Base-by-base conservation (phyloP, 1,140 invertebrate species). In the Pseudomyrmex dendroicus region DNA sequence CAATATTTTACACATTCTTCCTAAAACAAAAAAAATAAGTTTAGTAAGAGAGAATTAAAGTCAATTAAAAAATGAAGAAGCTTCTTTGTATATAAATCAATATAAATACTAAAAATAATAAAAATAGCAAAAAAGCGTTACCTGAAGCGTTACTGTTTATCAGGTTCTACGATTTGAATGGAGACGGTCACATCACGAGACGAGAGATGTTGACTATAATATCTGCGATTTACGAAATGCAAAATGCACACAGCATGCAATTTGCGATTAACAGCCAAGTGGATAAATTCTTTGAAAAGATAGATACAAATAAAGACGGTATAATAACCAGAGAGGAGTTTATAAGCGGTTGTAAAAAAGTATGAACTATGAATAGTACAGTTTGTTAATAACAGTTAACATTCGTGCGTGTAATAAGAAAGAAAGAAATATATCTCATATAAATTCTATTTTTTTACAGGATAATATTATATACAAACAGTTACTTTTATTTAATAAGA, bases 91-190 rank as follows among this genome's bases (percentile, higher is more conserved):
- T 7, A 35, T 35, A 35, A 35, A 35, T 7, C 7, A 10, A 63
- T 0, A 9, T 2, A 25, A 25, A 25, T 25, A 25, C 2, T 25
- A 2, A 25, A 25, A 4, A 25, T 25, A 12, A 76, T 2, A n/a
- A 44, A 10, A 10, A 20, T 3, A 35, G 59, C 12, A 54, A 4
- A 12, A 78, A 54, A 25, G 56, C 72, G 20, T 90, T 82, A 61
- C 57, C 83, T n/a, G 9, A 85, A 9, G 72, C 35, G 7, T 35
- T 73, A 44, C 12, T 20, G 50, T 4, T 25, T 48, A 17, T 67
- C 73, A 94, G 93, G 59, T 89, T 94, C 52, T 94, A 94, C 70
- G 92, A 94, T 73, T 56, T 92, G 13, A 90, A 93, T 73, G 91
- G 92, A 1, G 92, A 94, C 48, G 93, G 92, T 66, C 89, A 86